phyloP scores from a whole-genome alignment of 1,140 invertebrate genomes.

The Hypothenemus hampei region DNA sequence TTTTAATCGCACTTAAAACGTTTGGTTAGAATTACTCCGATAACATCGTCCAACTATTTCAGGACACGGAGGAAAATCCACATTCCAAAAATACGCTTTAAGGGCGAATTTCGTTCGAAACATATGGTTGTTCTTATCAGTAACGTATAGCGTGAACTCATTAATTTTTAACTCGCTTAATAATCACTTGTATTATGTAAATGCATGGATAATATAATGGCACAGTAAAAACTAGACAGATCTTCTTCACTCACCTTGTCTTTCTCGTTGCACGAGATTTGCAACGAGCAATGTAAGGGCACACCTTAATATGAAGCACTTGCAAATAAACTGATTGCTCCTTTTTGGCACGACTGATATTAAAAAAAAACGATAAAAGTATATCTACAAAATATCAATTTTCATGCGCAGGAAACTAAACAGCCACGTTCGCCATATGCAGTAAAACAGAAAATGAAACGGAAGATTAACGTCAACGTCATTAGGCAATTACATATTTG shows the following conservation, averaged over 20 bases:
- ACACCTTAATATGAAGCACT: not conserved
- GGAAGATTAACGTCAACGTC: too few relatives aligned
- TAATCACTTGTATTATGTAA: not conserved
- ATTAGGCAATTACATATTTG: too few relatives aligned
- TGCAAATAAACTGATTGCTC: not conserved
- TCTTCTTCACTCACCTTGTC: not conserved
- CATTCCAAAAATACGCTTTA: not conserved
- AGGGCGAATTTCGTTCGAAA: not conserved
- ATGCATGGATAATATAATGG: not conserved
- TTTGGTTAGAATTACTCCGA: not conserved
- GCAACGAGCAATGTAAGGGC: not conserved
- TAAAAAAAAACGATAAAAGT: slow-evolving; percentile 10
- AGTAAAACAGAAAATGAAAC: not conserved
- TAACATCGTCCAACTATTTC: not conserved
- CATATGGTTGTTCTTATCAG: not conserved
- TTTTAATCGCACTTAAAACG: not conserved
- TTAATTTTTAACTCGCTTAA: not conserved
- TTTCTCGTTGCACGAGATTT: not conserved
- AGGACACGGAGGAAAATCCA: not conserved
- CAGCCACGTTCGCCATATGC: slow-evolving; percentile 19
- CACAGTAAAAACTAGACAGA: too few relatives aligned
- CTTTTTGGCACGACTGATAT: not conserved
- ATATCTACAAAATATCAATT: slow-evolving; percentile 5
- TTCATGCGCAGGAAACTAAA: slow-evolving; percentile 6
- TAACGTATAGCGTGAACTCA: too few relatives aligned